Conservation (phyloP, 2,113 vertebrate species). For the Actinemys pallida region DNA sequence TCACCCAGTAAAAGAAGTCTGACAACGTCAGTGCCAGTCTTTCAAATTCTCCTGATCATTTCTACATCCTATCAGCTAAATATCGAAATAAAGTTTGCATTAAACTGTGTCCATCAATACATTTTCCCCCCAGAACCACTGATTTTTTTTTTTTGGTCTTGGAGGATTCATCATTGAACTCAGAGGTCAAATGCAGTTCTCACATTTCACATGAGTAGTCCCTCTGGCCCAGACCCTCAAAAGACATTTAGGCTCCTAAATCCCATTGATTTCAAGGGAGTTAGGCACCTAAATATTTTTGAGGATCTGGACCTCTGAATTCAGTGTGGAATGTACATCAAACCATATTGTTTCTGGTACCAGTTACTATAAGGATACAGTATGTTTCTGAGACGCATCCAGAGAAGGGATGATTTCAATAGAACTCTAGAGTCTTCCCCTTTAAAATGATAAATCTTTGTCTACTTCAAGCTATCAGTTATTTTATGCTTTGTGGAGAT, state of each 20-base stretch:
- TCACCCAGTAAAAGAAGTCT: not conserved
- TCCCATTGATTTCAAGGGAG: not conserved
- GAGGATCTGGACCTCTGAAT: not conserved
- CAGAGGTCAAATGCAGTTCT: not conserved
- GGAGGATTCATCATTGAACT: not conserved
- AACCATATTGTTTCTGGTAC: not conserved
- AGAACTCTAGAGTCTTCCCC: not conserved
- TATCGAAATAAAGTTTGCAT: not conserved
- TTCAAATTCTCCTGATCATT: not conserved
- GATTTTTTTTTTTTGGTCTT: not conserved
- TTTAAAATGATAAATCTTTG: not conserved
- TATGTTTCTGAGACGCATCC: slow-evolving; percentile 25
- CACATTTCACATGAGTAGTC: not conserved
- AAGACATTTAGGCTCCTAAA: not conserved
- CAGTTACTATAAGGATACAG: not conserved
- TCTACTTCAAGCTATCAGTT: slow-evolving; percentile 47
- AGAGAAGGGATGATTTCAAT: slow-evolving; percentile 19
- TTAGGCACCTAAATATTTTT: not conserved
- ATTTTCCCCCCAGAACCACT: not conserved
- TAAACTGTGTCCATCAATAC: not conserved
- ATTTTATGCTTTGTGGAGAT: slow-evolving; percentile 16
- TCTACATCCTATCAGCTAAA: not conserved
- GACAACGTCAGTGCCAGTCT: not conserved
- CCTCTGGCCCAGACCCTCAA: not conserved
- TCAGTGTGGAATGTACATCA: not conserved